These are phyloP conservation scores for Adela reaumurella DNA, from an alignment of 2,888 invertebrate species.

Conservation along the genomic window DNA sequence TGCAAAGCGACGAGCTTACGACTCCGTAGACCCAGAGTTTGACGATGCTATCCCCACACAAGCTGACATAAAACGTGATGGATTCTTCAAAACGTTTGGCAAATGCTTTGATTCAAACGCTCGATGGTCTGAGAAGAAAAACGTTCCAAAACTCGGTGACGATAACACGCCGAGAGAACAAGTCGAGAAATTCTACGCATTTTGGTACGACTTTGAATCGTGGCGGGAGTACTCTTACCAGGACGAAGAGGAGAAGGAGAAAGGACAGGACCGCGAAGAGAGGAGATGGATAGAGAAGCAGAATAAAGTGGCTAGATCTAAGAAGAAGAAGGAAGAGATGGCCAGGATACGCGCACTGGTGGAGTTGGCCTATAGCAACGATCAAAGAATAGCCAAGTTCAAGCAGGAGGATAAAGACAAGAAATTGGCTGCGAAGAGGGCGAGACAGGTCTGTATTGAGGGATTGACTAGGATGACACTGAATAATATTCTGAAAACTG, in stretches of 20 bases:
- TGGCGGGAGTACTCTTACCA: slow-evolving; percentile 99
- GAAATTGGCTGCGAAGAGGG: slow-evolving; percentile 84
- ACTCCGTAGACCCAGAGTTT: slow-evolving; percentile 94
- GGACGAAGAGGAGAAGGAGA: slow-evolving; percentile 98
- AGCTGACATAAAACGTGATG: slow-evolving; percentile 70
- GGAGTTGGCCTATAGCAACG: slow-evolving; percentile 90
- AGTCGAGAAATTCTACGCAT: slow-evolving; percentile 92
- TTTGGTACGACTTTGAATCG: slow-evolving; percentile 98
- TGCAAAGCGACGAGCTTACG: slow-evolving; percentile 82
- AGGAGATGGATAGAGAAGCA: slow-evolving; percentile 98
- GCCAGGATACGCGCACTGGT: slow-evolving; percentile 84
- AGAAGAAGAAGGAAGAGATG: slow-evolving; percentile 97
- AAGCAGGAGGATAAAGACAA: slow-evolving; percentile 91
- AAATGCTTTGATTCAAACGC: slow-evolving; percentile 75
- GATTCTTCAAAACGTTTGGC: slow-evolving; percentile 65
- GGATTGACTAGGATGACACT: too few species aligned
- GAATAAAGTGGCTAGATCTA: slow-evolving; percentile 88
- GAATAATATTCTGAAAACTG: too few species aligned
- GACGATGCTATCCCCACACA: slow-evolving; percentile 82
- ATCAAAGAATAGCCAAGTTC: slow-evolving; percentile 89
- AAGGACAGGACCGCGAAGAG: slow-evolving; percentile 94
- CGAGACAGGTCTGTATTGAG: slow-evolving; percentile 66
- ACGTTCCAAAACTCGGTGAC: slow-evolving; percentile 80
- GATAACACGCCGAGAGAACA: slow-evolving; percentile 73
- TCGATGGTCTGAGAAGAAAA: slow-evolving; percentile 87